These are phyloP conservation scores for Drosophila kuntzei DNA, from an alignment of 2,888 invertebrate species.

Conservation along the genomic window DNA sequence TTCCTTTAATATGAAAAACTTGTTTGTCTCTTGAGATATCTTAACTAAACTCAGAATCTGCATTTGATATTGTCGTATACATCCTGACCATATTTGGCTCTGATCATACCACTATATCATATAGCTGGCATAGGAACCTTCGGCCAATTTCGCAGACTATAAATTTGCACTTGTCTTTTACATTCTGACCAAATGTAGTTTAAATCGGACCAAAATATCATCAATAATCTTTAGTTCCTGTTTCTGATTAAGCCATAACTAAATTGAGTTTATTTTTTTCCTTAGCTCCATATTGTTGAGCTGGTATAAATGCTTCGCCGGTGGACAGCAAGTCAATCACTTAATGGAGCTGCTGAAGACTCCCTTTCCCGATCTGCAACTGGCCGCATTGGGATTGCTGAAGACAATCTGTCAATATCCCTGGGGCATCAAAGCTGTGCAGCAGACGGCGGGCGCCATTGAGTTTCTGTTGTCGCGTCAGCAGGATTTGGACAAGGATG, in stretches of 20 bases:
- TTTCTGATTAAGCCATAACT: background rate
- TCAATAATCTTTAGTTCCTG: no score
- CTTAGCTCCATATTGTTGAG: slow-evolving; percentile 86
- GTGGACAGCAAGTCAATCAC: slow-evolving; percentile 87
- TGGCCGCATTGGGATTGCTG: slow-evolving; percentile 89
- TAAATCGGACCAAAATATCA: no score
- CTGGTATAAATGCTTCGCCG: slow-evolving; percentile 88
- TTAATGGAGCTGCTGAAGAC: slow-evolving; percentile 88
- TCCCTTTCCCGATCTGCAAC: slow-evolving; percentile 92
- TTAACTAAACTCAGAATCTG: no score
- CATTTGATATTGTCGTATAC: no score
- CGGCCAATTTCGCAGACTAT: no score
- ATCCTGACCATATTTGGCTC: no score
- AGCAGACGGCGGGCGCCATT: slow-evolving; percentile 89
- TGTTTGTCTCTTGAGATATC: no score
- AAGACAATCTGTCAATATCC: slow-evolving; percentile 89
- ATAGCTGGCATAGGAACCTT: no score
- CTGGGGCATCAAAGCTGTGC: slow-evolving; percentile 93
- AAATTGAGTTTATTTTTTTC: background rate
- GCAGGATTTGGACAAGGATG: slow-evolving; percentile 88
- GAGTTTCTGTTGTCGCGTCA: slow-evolving; percentile 93
- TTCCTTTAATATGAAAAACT: no score
- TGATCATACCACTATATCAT: no score
- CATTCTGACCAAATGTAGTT: no score
- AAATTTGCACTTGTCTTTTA: no score